Percentiles rank a stretch among this genome's conserved stretches.
phyloP scores from a whole-genome alignment of 2,888 invertebrate genomes.

The Saturnia japonica region DNA sequence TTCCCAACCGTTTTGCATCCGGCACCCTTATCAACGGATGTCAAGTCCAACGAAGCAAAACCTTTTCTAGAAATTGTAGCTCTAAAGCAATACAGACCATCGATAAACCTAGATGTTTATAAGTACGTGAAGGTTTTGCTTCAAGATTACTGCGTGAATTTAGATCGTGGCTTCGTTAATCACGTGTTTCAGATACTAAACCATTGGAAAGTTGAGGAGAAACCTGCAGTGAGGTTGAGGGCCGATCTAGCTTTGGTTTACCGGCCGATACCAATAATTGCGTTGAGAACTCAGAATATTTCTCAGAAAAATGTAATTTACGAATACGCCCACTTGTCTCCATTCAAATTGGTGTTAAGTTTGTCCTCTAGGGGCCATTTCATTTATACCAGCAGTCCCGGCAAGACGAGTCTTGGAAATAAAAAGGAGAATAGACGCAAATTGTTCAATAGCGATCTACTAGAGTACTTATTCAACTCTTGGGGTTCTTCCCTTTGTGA shows the following conservation, averaged over 20 bases:
- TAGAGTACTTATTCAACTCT: slow-evolving; percentile 84
- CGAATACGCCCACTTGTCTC: slow-evolving; percentile 82
- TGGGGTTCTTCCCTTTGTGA: slow-evolving; percentile 85
- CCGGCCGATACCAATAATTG: slow-evolving; percentile 78
- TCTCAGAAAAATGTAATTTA: slow-evolving; percentile 71
- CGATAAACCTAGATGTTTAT: slow-evolving; percentile 80
- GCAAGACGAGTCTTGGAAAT: slow-evolving; percentile 52
- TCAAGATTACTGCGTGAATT: slow-evolving; percentile 85
- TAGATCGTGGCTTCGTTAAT: slow-evolving; percentile 86
- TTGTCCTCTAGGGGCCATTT: slow-evolving; percentile 77
- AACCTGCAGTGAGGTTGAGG: slow-evolving; percentile 80
- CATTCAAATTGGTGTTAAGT: slow-evolving; percentile 83
- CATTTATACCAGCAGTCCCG: slow-evolving; percentile 59
- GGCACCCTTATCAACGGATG: slow-evolving; percentile 78
- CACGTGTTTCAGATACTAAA: slow-evolving; percentile 84
- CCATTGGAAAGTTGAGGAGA: slow-evolving; percentile 81
- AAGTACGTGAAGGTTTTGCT: slow-evolving; percentile 84
- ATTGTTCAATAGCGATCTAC: slow-evolving; percentile 80
- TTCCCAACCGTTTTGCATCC: slow-evolving; percentile 86
- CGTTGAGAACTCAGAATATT: slow-evolving; percentile 64
- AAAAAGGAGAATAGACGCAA: slow-evolving; percentile 75
- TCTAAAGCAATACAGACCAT: slow-evolving; percentile 76
- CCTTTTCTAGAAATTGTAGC: slow-evolving; percentile 84
- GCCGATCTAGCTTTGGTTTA: slow-evolving; percentile 82
- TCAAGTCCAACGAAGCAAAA: slow-evolving; percentile 55